Evolutionary conservation across 1,140 invertebrate genomes (phyloP).

Genomic region (Caenorhabditis inopinata): DNA sequence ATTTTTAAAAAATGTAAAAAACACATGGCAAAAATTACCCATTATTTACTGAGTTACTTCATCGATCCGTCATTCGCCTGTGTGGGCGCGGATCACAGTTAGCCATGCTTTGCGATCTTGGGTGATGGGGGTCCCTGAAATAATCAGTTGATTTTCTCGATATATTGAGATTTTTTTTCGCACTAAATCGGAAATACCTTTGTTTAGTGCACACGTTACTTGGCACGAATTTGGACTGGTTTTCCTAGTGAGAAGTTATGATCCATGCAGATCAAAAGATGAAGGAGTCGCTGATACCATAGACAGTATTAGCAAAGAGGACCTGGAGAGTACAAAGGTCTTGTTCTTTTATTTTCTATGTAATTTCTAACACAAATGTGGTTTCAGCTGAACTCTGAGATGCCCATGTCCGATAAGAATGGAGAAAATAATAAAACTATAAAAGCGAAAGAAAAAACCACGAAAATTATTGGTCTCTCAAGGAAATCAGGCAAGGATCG

Average conservation of each 20-base stretch:
- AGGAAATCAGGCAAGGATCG: neutral
- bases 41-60: too few relatives aligned
- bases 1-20: too few relatives aligned
- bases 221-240: neutral
- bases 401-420: neutral
- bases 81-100: too few relatives aligned
- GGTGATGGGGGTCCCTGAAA: too few relatives aligned
- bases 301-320: neutral
- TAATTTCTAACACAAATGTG: neutral
- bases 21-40: too few relatives aligned
- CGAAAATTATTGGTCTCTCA: neutral
- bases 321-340: neutral
- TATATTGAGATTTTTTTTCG: too few relatives aligned
- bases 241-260: neutral
- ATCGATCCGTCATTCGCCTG: too few relatives aligned
- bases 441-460: neutral
- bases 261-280: conserved; percentile 2
- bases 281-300: neutral
- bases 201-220: neutral
- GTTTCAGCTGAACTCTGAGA: conserved; percentile 5
- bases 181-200: too few relatives aligned
- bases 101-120: too few relatives aligned
- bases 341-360: neutral
- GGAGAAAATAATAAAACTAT: too few relatives aligned
- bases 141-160: too few relatives aligned